Conservation (phyloP, 1,140 invertebrate species). For the Whitmania pigra region DNA sequence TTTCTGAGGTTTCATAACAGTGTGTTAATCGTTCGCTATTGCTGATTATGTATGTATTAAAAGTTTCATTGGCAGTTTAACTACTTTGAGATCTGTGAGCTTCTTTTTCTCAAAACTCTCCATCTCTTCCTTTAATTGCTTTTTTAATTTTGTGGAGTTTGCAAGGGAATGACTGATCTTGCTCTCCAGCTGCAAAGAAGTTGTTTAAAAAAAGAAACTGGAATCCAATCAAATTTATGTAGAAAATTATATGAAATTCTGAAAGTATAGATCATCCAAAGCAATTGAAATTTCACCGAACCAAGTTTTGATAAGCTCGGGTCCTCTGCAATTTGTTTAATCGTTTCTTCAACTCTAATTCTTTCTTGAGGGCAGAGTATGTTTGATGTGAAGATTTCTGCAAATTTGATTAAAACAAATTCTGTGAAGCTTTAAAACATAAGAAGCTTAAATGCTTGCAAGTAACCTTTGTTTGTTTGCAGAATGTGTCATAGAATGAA, state of each 20-base stretch:
- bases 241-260: too few species aligned
- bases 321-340: background rate
- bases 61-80: background rate
- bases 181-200: background rate
- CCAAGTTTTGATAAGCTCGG: background rate
- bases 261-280: background rate
- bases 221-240: background rate
- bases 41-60: background rate
- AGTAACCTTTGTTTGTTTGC: background rate
- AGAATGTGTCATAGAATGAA: background rate
- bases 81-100: background rate
- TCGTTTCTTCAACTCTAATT: background rate
- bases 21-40: background rate
- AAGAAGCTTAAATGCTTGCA: background rate
- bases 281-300: background rate
- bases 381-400: background rate
- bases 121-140: background rate
- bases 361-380: conserved; percentile 1
- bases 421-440: background rate
- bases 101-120: conserved; percentile 7
- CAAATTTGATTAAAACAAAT: background rate
- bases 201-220: background rate
- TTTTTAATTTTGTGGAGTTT: background rate
- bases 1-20: background rate
- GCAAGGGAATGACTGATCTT: background rate